These are phyloP conservation scores for Spea multiplicata DNA, from an alignment of 2,113 vertebrate genomes.

Conservation along the genomic window DNA sequence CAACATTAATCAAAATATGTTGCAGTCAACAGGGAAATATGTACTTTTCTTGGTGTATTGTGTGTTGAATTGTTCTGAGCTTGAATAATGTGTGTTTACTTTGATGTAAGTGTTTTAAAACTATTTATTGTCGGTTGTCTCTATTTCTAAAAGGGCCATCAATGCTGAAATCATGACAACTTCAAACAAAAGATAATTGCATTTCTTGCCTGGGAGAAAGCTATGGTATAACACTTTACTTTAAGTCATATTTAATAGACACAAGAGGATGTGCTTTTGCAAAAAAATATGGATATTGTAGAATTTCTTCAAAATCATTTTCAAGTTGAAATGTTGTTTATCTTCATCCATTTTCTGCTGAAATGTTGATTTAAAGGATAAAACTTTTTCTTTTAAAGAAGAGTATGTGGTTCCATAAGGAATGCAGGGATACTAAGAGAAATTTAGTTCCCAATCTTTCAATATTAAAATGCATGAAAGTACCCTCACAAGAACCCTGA, in stretches of 20 bases:
- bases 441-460: no score
- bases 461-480: no score
- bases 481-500: no score
- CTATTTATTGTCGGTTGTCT: conserved; percentile 27
- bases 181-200: conserved; percentile 40
- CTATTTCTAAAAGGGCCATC: conserved; percentile 33
- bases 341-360: background rate
- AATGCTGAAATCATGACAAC: conserved; percentile 31
- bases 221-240: background rate
- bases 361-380: background rate
- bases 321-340: conserved; percentile 1
- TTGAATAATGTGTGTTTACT: conserved; percentile 26
- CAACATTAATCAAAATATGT: conserved; percentile 33
- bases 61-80: background rate
- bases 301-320: conserved; percentile 8
- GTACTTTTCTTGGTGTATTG: conserved; percentile 7
- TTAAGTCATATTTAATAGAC: conserved; percentile 34
- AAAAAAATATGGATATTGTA: background rate
- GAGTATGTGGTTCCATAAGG: no score
- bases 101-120: conserved; percentile 23
- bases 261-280: background rate
- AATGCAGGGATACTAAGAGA: no score
- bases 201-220: conserved; percentile 35
- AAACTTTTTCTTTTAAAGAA: no score
- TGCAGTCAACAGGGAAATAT: conserved; percentile 25